Base-by-base conservation (phyloP, 2,888 invertebrate species). In the Caenorhabditis virilis region DNA sequence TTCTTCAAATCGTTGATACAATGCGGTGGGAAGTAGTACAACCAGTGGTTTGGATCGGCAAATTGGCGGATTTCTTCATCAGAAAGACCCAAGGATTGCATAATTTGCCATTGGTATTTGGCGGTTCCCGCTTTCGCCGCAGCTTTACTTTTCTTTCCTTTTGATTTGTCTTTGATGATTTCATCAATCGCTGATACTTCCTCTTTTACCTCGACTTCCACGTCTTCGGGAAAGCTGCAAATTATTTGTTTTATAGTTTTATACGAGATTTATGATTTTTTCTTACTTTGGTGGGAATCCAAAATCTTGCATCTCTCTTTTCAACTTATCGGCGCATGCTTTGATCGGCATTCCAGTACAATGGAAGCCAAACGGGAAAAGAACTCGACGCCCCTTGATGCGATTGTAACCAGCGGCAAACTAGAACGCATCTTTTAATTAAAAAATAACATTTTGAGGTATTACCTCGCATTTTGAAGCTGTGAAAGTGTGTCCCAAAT, bases 321-420 rank as follows among this genome's bases (percentile, higher is more conserved):
- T 92, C 41, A 98, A 85, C 84, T 98, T 99, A 85, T 98, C 98
- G 15, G 98, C 92, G 87, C 95, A 95, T 0, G 97, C 95, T 86
- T 95, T 97, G 63, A 98, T 98, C 0, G 97, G 97, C 97, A 97
- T 98, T 43, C 98, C 98, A 22, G 98, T 99, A 83, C 95, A 95
- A 85, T 99, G 98, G 78, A 99, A 91, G 2, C 93, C 97, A 86
- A 99, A 97, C 15, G 98, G 98, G 85, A 95, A 97, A 9, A 98
- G 87, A 13, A 91, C 91, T 78, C 88, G 88, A 83, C 91, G 92
- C 0, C 98, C 97, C 84, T 91, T 90, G 49, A 97, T 85, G n/a
- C 95, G 89, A 71, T 95, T 89, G 84, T 91, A 97, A 45, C 97
- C 89, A 54, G 90, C 88, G 15, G 93, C 90, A 88, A 94, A 98